Conservation (phyloP, 1,140 invertebrate genomes). For the Mercenaria mercenaria region DNA sequence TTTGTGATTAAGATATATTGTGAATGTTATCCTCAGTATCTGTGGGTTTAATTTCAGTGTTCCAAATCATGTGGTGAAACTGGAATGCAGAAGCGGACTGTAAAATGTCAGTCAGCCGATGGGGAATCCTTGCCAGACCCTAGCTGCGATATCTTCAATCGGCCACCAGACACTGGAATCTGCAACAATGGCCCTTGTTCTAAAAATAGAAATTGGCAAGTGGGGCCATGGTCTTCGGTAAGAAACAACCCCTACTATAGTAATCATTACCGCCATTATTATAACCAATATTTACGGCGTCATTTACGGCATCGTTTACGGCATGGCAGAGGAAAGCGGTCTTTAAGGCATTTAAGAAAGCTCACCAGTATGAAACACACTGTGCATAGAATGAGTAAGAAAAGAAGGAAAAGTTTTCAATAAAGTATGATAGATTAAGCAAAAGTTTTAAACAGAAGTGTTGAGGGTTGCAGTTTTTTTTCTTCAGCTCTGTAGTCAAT, state of each 20-base stretch:
- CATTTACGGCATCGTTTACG: not conserved
- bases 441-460: no score
- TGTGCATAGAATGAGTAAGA: no score
- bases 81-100: constrained; percentile 88
- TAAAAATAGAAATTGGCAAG: constrained; percentile 88
- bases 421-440: no score
- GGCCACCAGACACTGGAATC: constrained; percentile 86
- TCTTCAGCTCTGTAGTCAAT: no score
- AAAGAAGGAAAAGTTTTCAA: no score
- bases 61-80: constrained; percentile 85
- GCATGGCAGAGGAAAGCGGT: not conserved
- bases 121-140: constrained; percentile 70
- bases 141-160: constrained; percentile 86
- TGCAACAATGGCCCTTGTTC: constrained; percentile 89
- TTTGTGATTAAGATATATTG: no score
- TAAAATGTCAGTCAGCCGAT: constrained; percentile 72
- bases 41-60: constrained; percentile 74
- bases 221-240: constrained; percentile 88
- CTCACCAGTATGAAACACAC: not conserved
- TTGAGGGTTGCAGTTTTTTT: no score
- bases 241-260: constrained; percentile 66
- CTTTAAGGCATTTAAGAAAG: not conserved
- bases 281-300: constrained; percentile 21
- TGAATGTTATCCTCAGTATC: no score
- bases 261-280: constrained; percentile 24